Evolutionary conservation across 2,797 vertebrate species (phyloP), one percentile per base, ranked within the genome.

Genomic region (Borostomias antarcticus): DNA sequence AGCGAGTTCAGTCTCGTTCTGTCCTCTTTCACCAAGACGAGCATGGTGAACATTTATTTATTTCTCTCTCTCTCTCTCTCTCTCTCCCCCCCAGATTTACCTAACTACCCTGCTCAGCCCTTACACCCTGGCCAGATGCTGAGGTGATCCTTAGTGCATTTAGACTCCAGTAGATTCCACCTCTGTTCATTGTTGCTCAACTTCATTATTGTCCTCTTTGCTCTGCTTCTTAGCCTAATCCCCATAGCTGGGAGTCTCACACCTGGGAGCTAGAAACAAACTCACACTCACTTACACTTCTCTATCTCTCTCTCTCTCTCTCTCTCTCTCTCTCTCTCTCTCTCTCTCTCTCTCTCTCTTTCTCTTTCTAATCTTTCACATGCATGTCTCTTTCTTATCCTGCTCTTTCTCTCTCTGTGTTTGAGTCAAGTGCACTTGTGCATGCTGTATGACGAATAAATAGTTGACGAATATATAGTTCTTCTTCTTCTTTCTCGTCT

Each of bases 141-240:
- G 37, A 33, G 40, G 58, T 15, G 29, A 52, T 71, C 58, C 73
- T 79, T 74, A 71, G 25, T 21, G 59, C 2, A 3, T 76, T 80
- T 54, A 62, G 47, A 74, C 70, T 77, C 70, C 65, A 69, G 32
- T 35, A 33, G 58, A 62, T 59, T 23, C 4, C 26, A n/a, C 3
- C 5, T 57, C 61, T 29, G 37, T 69, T 69, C 45, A 62, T 62
- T 54, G 52, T 35, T 68, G 64, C 70, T 75, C 70, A 74, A 66
- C 70, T 72, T 78, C 71, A 78, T 79, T 76, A 80, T 73, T 73
- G 66, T 81, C 63, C 71, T 80, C 68, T 68, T 73, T 37, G 26
- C 77, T 82, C 47, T 64, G 74, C 62, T 80, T 79, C 54, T 37
- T 47, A 33, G 60, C 52, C 53, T 70, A 80, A 80, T 76, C 64